phyloP scores from a whole-genome alignment of 2,113 vertebrate genomes.

The Phyllopteryx taeniolatus region DNA sequence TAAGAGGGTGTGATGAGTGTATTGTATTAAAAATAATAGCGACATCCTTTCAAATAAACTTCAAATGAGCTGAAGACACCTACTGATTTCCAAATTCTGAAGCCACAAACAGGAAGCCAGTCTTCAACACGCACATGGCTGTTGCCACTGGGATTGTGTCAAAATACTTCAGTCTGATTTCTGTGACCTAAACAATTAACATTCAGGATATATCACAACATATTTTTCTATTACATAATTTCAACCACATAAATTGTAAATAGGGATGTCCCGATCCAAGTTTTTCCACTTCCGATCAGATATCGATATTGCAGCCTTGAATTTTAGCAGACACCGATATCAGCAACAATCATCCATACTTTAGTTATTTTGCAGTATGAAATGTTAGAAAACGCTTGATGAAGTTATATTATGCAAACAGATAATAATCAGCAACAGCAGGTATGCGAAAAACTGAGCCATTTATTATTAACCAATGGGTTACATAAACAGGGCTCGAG shows the following conservation, averaged over 20 bases:
- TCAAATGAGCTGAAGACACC: slow-evolving; percentile 60
- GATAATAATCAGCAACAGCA: too few species aligned
- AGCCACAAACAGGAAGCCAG: slow-evolving; percentile 94
- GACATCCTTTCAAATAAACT: not conserved
- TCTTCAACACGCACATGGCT: slow-evolving; percentile 98
- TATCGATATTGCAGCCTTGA: too few species aligned
- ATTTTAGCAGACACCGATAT: too few species aligned
- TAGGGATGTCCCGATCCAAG: too few species aligned
- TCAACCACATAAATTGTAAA: not conserved
- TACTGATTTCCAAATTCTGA: slow-evolving; percentile 99
- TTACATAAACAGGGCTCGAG: too few species aligned
- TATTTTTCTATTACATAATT: not conserved
- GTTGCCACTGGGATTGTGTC: slow-evolving; percentile 95
- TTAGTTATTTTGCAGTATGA: too few species aligned
- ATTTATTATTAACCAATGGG: too few species aligned
- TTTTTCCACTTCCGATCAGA: too few species aligned
- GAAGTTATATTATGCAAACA: too few species aligned
- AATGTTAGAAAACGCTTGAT: too few species aligned
- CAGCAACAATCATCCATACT: too few species aligned
- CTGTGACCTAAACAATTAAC: slow-evolving; percentile 82
- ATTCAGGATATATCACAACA: not conserved
- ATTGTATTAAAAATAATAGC: not conserved
- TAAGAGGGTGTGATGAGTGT: not conserved
- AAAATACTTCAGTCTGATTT: slow-evolving; percentile 97
- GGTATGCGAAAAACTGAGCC: too few species aligned